Evolutionary conservation across 2,888 invertebrate species (phyloP), one percentile per base, ranked within the genome.

Genomic region (Lissonota sp.): DNA sequence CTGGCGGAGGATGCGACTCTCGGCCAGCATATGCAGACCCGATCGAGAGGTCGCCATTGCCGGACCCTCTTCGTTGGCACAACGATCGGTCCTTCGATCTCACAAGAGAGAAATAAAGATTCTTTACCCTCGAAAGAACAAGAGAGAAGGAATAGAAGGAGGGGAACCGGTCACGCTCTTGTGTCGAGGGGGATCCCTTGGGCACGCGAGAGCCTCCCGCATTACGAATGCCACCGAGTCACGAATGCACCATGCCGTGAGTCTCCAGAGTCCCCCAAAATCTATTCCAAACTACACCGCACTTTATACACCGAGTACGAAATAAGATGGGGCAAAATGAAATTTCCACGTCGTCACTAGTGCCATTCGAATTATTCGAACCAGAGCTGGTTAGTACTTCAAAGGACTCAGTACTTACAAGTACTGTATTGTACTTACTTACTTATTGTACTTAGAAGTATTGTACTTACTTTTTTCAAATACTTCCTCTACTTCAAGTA

Each of bases 81-180:
- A 49, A 62, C 75, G 67, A 80, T 80, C 80, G 80, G 62, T 80
- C 49, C 62, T 66, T 63, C 76, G 80, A 76, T 80, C 80, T 80
- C 12, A n/a, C 42, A n/a, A 44, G 39, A 55, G 55, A 55, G 44
- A 55, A 39, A 6, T 14, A 6, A n/a, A 53, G 53, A 44, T n/a
- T 14, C 6, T 12, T 53, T 6, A 40, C 67, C 40, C 40, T 10
- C 16, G 51, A 42, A 58, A 16, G 7, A 57, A 37, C 51, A n/a
- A 70, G 44, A 49, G 51, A 12, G 63, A 51, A 46, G 42, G 12
- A n/a, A n/a, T n/a, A n/a, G n/a, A 60, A 6, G 5, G 51, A 75
- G 53, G 8, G 84, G 89, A 90, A 90, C 90, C 90, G 90, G 90
- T 90, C 90, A 90, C 88, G 88, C 88, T 87, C 81, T 75, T 75